A percentile compares a stretch with the other conserved stretches of the same genome.
Conservation (phyloP, 2,888 invertebrate species). For the Lasioglossum pauxillum region DNA sequence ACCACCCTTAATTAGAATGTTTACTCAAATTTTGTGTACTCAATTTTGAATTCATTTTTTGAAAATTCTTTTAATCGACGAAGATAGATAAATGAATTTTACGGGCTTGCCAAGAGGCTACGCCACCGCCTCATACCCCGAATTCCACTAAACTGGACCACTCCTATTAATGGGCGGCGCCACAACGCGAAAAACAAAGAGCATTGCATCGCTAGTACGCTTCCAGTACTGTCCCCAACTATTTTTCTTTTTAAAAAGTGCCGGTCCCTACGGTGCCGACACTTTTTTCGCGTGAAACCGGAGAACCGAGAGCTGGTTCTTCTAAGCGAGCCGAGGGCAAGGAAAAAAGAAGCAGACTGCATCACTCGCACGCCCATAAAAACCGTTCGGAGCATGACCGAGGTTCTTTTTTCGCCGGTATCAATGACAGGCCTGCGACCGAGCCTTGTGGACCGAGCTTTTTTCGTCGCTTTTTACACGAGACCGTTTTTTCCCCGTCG, state of each 20-base stretch:
- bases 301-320: slow-evolving; percentile 1
- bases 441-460: not conserved
- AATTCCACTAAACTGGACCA: not conserved
- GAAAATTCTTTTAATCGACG: not conserved
- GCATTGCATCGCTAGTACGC: not conserved
- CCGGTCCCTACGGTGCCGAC: not conserved
- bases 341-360: not conserved
- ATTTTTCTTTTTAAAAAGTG: not conserved
- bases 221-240: not conserved
- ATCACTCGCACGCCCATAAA: not conserved
- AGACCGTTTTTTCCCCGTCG: not conserved
- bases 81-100: not conserved
- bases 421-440: slow-evolving; percentile 2
- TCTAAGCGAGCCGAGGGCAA: not conserved
- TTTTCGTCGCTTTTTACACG: slow-evolving; percentile 8
- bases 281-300: slow-evolving; percentile 14
- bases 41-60: not conserved
- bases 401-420: slow-evolving; percentile 1
- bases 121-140: not conserved
- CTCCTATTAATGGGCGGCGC: slow-evolving; percentile 1
- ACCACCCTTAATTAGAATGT: too few species aligned
- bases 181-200: not conserved
- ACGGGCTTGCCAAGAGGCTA: not conserved
- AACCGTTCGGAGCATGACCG: slow-evolving; percentile 16
- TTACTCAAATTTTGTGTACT: too few species aligned